Base-by-base conservation (phyloP, 2,113 vertebrate species). In the Acrocephalus kingi region DNA sequence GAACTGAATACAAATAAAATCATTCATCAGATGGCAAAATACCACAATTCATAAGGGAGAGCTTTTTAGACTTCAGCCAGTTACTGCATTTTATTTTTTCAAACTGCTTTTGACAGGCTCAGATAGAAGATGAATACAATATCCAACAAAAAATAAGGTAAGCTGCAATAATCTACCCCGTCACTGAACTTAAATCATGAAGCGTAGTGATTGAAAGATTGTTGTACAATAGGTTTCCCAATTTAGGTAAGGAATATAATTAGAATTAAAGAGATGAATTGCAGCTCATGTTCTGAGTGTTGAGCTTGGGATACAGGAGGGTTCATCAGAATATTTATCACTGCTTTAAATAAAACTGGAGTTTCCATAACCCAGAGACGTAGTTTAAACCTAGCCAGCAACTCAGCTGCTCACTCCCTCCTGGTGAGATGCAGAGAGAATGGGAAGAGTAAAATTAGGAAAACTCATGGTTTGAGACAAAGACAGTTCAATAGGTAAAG, bases 11-110 rank as follows among this genome's bases (percentile, higher is more conserved):
- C 68, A 95, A 95, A 96, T 63, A 94, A 80, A 92, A 69, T 48
- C n/a, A 96, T 96, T 97, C 69, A 83, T 95, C 66, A 94, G 68
- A 48, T 45, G 28, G 45, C 78, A 87, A 94, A 97, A 93, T 67
- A 90, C 35, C 45, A 83, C 63, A 33, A 58, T 92, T 95, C 46
- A 92, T 20, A 95, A 66, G 35, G 56, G 33, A 96, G 54, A 82
- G 49, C 66, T 94, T 64, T 87, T 10, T 74, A 94, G 91, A 74
- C 39, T 69, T 77, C 51, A 84, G 63, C 81, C 78, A 77, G 45
- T 76, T 79, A 28, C 58, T 89, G 46, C 55, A 62, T 35, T 96
- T 91, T 46, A 62, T 66, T 93, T 95, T 91, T 69, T 74, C 67
- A 22, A 77, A 28, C 27, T 85, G 4, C 30, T 82, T 96, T 93